Base-by-base conservation (phyloP, 2,797 vertebrate species). In the Rousettus madagascariensis region DNA sequence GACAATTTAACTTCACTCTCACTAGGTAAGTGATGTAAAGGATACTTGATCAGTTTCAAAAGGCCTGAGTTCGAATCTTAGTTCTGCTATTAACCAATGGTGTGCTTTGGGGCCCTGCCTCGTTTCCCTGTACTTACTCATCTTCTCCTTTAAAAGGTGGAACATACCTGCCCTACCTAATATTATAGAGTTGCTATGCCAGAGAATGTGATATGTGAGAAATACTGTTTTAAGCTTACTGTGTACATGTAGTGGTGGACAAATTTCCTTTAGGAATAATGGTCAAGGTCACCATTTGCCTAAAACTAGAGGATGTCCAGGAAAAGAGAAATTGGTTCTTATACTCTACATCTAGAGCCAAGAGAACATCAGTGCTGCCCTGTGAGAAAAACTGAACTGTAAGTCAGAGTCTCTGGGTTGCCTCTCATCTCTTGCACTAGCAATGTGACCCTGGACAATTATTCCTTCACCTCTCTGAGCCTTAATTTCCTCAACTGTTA, bases 401-500 rank as follows among this genome's bases (percentile, higher is more conserved):
- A 82, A 92, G 16, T 41, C 33, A 51, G 33, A 43, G n/a, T 33
- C 30, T 51, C 17, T 33, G 6, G 36, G 68, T 16, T 51, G 16
- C 15, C 11, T 72, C 53, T 57, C n/a, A 7, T 86, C 59, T 89
- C 53, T 91, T 75, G 33, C 22, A 57, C 51, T 33, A 90, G 20
- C 84, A 57, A 30, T 55, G 24, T 53, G 38, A 72, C 16, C 38
- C 8, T 28, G 12, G n/a, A 30, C 10, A 95, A 57, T 74, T 79
- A 61, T 86, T 43, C 59, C 51, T 61, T 96, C 53, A 82, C 15
- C 38, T 95, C 36, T 33, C 57, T 80, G 36, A 86, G n/a, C 1
- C 66, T 91, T 87, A 74, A 66, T 95, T 94, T 87, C 15, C 57
- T 83, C 46, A 65, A 8, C 24, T 90, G 19, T 36, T 77, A 95